Evolutionary conservation across 1,140 invertebrate genomes (phyloP), one percentile per base, ranked within the genome.

Genomic region (Melanaphis sacchari): DNA sequence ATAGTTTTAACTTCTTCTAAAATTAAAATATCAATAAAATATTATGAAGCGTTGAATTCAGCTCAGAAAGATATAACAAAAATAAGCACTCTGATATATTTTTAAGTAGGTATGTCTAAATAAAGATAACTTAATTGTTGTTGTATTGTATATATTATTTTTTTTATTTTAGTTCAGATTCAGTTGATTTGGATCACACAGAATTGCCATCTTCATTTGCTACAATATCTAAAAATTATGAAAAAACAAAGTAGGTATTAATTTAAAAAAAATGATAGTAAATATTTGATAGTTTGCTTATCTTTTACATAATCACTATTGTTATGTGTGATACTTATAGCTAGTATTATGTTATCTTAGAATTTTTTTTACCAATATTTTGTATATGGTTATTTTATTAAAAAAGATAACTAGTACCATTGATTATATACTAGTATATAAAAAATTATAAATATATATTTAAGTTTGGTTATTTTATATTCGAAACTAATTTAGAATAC

Each of bases 171-270:
- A 90, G 88, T 1, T 31, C 88, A 59, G 40, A 41, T 40, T 31
- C 36, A 31, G 1, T 38, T 2, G 24, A 59, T 54, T 59, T 24
- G 38, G 38, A 90, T 38, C 1, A 36, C 2, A 0, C 11, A 59
- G 88, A 59, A 52, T 40, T n/a, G 21, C 46, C 87, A 6, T 21
- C 8, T 31, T 90, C 88, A 31, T 90, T 90, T 90, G 52, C 88
- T 59, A 40, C 24, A 9, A 41, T 90, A 59, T 40, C 88, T 59
- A 31, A 90, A 59, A 41, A 41, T 40, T 90, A 59, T 59, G 52
- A 90, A 59, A 90, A 59, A 40, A 59, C 88, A 59, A 90, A 24
- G 88, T 59, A 90, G 1, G 26, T 9, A 90, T 59, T 89, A 22
- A 46, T 87, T 46, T 43, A 21, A 85, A 31, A 52, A 31, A 36